phyloP scores from a whole-genome alignment of 2,797 vertebrate genomes.

The Synanceia verrucosa region DNA sequence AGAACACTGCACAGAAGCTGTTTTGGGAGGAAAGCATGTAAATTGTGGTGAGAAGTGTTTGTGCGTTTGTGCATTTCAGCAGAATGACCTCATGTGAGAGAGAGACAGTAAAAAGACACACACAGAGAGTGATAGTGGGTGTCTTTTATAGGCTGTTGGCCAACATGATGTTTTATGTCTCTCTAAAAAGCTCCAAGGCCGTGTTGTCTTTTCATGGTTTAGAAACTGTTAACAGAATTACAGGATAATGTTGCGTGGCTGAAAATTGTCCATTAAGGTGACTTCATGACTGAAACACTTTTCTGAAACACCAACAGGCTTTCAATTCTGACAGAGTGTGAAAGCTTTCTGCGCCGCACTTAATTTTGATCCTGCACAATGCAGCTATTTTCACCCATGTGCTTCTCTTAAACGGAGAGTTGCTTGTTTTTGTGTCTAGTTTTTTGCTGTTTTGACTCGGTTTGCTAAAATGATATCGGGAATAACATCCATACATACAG shows the following conservation, averaged over 20 bases:
- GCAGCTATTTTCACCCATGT: constrained; percentile 34
- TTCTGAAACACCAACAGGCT: too few species aligned
- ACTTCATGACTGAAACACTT: constrained; percentile 42
- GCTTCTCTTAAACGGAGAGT: not conserved
- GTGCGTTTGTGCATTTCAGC: constrained; percentile 41
- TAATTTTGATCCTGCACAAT: constrained; percentile 55
- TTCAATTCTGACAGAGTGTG: constrained; percentile 55
- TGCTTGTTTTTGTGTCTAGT: constrained; percentile 13
- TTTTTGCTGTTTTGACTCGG: constrained; percentile 7
- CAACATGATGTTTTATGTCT: constrained; percentile 73
- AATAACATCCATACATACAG: not conserved
- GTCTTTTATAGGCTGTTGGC: constrained; percentile 73
- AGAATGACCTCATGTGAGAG: constrained; percentile 26
- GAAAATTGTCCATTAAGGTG: constrained; percentile 53
- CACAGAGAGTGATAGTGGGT: constrained; percentile 41
- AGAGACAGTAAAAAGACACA: constrained; percentile 42
- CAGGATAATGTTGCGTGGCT: constrained; percentile 33
- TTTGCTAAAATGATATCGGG: too few species aligned
- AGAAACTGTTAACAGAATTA: constrained; percentile 41
- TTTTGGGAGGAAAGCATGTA: constrained; percentile 10
- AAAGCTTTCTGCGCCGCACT: constrained; percentile 63
- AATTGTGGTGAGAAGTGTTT: constrained; percentile 27
- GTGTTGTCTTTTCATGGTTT: constrained; percentile 57
- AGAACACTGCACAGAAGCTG: too few species aligned
- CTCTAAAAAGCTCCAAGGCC: constrained; percentile 76